phyloP scores from a whole-genome alignment of 2,888 invertebrate species.

The Strigamia maritima region DNA sequence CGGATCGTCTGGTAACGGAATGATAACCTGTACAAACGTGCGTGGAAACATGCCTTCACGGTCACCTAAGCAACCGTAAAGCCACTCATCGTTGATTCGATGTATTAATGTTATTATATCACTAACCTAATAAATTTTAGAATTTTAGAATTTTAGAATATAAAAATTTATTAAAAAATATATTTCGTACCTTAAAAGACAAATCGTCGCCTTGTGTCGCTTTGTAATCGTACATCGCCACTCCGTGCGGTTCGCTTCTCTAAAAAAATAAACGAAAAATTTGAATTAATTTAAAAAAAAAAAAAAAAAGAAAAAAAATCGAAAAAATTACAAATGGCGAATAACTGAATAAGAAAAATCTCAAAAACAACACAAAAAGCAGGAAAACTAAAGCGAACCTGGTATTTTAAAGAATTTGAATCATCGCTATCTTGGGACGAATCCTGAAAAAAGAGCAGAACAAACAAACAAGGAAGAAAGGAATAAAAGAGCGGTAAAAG shows the following conservation, averaged over 20 bases:
- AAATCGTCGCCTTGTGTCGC: slow-evolving; percentile 74
- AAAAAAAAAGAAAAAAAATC: not conserved
- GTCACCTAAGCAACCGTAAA: slow-evolving; percentile 67
- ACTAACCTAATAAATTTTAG: slow-evolving; percentile 59
- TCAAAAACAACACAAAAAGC: no score
- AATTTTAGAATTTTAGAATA: not conserved
- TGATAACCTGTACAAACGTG: slow-evolving; percentile 72
- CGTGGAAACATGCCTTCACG: slow-evolving; percentile 77
- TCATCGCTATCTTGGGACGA: not conserved
- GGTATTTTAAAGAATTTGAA: not conserved
- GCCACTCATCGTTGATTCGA: slow-evolving; percentile 74
- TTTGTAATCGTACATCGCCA: slow-evolving; percentile 74
- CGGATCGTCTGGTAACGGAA: slow-evolving; percentile 56
- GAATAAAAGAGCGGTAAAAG: not conserved
- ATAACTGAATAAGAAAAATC: not conserved
- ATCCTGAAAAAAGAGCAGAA: not conserved
- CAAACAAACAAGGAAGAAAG: not conserved
- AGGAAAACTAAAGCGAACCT: not conserved
- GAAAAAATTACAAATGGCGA: not conserved
- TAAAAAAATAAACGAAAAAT: not conserved
- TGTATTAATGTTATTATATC: slow-evolving; percentile 69
- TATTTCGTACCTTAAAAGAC: slow-evolving; percentile 68
- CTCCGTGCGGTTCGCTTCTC: slow-evolving; percentile 63
- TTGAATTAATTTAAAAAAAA: no score
- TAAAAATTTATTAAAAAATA: slow-evolving; percentile 46